These are phyloP conservation scores for Linyphia triangularis DNA, from an alignment of 2,888 invertebrate genomes.

Conservation along the genomic window DNA sequence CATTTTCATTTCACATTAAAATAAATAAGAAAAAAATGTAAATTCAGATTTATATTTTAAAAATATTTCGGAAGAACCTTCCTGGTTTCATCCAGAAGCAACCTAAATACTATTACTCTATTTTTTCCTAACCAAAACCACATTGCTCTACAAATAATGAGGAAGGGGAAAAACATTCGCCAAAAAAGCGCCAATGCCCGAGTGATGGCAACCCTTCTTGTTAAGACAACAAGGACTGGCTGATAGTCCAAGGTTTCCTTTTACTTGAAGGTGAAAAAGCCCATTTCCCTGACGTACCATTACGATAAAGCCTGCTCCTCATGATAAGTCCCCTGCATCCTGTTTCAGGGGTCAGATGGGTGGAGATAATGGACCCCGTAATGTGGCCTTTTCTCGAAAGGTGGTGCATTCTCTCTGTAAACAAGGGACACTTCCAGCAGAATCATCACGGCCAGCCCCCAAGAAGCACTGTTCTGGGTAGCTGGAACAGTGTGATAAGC, in stretches of 20 bases:
- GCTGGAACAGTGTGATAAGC: too few species aligned
- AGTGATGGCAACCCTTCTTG: constrained; percentile 40
- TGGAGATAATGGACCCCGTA: constrained; percentile 53
- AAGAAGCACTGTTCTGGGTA: too few species aligned
- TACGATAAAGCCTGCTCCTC: constrained; percentile 34
- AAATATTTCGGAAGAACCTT: too few species aligned
- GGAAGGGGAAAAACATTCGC: too few species aligned
- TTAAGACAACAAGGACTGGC: constrained; percentile 27
- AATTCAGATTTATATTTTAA: too few species aligned
- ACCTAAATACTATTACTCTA: too few species aligned
- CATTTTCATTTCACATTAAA: too few species aligned
- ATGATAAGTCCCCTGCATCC: constrained; percentile 50
- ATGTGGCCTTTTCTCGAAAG: constrained; percentile 14
- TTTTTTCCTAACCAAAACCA: too few species aligned
- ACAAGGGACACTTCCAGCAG: not conserved
- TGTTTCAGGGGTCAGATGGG: constrained; percentile 70
- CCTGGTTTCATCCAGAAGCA: too few species aligned
- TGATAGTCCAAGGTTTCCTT: constrained; percentile 58
- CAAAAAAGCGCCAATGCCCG: not conserved
- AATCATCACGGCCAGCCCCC: not conserved
- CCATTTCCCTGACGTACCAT: constrained; percentile 63
- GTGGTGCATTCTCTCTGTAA: constrained; percentile 21
- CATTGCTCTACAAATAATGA: too few species aligned
- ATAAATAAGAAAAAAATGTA: too few species aligned
- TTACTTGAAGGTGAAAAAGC: constrained; percentile 72